These are phyloP conservation scores for Drosophila atripex DNA, from an alignment of 2,888 invertebrate genomes.

Conservation along the genomic window DNA sequence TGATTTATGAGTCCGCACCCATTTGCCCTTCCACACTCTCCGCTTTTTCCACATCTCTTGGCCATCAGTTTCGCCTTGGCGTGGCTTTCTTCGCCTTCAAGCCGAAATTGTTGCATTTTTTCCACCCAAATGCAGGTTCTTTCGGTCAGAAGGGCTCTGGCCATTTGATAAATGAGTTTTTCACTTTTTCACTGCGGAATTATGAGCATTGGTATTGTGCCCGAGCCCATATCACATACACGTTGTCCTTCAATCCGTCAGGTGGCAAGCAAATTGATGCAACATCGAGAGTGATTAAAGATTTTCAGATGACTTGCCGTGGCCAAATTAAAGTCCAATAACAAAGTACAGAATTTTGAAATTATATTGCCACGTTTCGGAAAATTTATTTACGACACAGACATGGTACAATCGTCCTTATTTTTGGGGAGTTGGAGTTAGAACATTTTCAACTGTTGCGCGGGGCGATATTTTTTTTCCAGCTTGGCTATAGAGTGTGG, in stretches of 20 bases:
- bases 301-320: background rate
- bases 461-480: conserved; percentile 47
- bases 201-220: conserved; percentile 41
- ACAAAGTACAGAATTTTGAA: conserved; percentile 22
- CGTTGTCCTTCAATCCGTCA: conserved; percentile 31
- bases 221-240: conserved; percentile 20
- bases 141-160: conserved; percentile 53
- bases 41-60: conserved; percentile 6
- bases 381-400: conserved; percentile 71
- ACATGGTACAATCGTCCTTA: conserved; percentile 52
- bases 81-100: conserved; percentile 26
- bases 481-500: conserved; percentile 21
- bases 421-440: conserved; percentile 44
- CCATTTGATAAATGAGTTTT: conserved; percentile 77
- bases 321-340: background rate
- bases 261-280: conserved; percentile 30
- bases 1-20: conserved; percentile 69
- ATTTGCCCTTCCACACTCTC: conserved; percentile 12
- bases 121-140: conserved; percentile 24
- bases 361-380: conserved; percentile 50
- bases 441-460: conserved; percentile 70
- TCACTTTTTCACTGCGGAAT: conserved; percentile 49
- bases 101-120: conserved; percentile 47
- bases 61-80: conserved; percentile 18
- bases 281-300: conserved; percentile 13